Conservation (phyloP, 2,888 invertebrate genomes). For the Mantis religiosa region DNA sequence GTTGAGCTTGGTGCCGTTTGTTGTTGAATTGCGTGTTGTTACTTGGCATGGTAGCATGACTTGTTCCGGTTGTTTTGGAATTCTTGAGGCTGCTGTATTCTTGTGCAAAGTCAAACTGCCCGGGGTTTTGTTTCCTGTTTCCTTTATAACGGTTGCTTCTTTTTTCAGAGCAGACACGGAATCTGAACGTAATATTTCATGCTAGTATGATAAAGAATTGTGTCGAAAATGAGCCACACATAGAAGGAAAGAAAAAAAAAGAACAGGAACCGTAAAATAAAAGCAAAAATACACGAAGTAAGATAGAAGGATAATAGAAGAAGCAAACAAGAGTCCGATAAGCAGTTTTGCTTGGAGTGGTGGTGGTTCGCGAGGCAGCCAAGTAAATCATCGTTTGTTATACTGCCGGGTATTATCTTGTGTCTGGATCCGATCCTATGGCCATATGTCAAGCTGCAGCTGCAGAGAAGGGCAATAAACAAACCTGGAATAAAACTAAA, state of each 20-base stretch:
- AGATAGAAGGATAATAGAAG: background rate
- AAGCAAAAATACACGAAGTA: background rate
- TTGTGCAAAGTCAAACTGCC: too few relatives aligned
- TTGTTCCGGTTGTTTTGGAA: too few relatives aligned
- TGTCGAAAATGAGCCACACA: background rate
- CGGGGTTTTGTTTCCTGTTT: too few relatives aligned
- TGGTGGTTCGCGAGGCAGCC: background rate
- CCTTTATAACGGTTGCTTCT: background rate
- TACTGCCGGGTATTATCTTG: background rate
- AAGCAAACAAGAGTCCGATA: background rate
- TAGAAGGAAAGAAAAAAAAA: background rate
- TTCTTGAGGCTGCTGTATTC: too few relatives aligned
- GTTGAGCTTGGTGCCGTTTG: too few relatives aligned
- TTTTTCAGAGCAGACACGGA: background rate
- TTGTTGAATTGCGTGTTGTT: too few relatives aligned
- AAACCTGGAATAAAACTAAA: background rate
- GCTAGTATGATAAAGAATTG: background rate
- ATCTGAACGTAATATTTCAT: background rate
- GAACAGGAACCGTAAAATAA: background rate
- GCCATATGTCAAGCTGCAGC: background rate
- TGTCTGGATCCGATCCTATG: background rate
- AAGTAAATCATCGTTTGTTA: background rate
- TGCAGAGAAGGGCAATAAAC: background rate
- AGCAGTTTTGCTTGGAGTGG: background rate
- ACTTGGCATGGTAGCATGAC: too few relatives aligned